Evolutionary conservation across 2,113 vertebrate species (phyloP).

Genomic region (Lates calcarifer): DNA sequence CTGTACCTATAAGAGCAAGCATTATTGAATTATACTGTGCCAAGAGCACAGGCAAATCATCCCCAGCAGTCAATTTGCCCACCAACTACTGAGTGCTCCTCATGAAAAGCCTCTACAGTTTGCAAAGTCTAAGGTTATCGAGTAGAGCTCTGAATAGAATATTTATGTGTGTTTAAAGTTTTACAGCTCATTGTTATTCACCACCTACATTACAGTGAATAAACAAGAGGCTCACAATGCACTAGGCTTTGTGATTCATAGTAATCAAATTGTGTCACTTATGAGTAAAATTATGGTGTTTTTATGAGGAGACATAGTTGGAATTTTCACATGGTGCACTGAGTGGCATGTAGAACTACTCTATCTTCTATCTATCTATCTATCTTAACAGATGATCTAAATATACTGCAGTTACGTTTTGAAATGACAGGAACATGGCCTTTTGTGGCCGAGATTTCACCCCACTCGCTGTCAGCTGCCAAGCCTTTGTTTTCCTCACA

Average conservation of each 20-base stretch:
- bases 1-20: neutral
- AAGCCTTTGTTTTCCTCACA: conserved; percentile 60
- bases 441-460: conserved; percentile 5
- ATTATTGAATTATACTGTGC: conserved; percentile 20
- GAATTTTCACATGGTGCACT: neutral
- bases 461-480: conserved; percentile 26
- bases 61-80: conserved; percentile 40
- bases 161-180: conserved; percentile 30
- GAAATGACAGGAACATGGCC: neutral
- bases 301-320: neutral
- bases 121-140: conserved; percentile 42
- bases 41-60: conserved; percentile 23
- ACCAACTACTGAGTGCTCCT: neutral
- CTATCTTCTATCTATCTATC: neutral
- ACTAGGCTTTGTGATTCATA: conserved; percentile 17
- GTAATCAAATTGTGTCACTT: conserved; percentile 11
- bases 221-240: conserved; percentile 26
- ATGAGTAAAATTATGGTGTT: neutral
- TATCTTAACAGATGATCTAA: neutral
- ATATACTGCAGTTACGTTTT: neutral
- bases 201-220: conserved; percentile 12
- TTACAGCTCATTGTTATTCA: conserved; percentile 58
- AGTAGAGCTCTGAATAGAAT: conserved; percentile 18
- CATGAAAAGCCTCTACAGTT: conserved; percentile 13
- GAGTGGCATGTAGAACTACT: neutral